Conservation (phyloP, 2,888 invertebrate genomes). For the Actias luna region DNA sequence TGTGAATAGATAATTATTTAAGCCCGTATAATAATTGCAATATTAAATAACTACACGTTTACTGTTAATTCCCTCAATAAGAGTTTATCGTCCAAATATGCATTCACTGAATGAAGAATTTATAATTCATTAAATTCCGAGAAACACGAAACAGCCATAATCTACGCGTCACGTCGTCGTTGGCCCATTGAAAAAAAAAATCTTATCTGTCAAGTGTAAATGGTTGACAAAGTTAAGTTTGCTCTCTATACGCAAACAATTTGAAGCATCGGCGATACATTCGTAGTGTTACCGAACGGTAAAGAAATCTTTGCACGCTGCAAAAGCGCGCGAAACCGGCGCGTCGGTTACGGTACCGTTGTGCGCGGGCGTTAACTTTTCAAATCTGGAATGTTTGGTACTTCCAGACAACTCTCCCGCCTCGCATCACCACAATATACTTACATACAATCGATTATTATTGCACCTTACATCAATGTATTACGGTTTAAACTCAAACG, state of each 20-base stretch:
- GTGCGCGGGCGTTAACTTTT: constrained; percentile 39
- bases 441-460: not conserved
- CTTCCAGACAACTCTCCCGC: constrained; percentile 21
- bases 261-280: not conserved
- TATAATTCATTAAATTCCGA: constrained; percentile 6
- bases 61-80: not conserved
- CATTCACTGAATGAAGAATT: not conserved
- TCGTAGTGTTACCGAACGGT: not conserved
- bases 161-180: not conserved
- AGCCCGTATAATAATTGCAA: not conserved
- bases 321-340: constrained; percentile 58
- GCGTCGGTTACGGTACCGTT: constrained; percentile 63
- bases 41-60: not conserved
- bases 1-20: not conserved
- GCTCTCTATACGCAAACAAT: not conserved
- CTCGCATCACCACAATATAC: not conserved
- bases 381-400: constrained; percentile 28
- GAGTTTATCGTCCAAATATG: not conserved
- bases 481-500: not conserved
- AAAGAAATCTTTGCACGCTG: constrained; percentile 21
- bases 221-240: not conserved
- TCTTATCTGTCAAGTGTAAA: constrained; percentile 9
- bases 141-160: constrained; percentile 4
- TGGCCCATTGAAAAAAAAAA: constrained; percentile 9
- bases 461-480: not conserved